Evolutionary conservation across 2,888 invertebrate species (phyloP), one percentile per base, ranked within the genome.

Genomic region (Dolichopus griseipennis): DNA sequence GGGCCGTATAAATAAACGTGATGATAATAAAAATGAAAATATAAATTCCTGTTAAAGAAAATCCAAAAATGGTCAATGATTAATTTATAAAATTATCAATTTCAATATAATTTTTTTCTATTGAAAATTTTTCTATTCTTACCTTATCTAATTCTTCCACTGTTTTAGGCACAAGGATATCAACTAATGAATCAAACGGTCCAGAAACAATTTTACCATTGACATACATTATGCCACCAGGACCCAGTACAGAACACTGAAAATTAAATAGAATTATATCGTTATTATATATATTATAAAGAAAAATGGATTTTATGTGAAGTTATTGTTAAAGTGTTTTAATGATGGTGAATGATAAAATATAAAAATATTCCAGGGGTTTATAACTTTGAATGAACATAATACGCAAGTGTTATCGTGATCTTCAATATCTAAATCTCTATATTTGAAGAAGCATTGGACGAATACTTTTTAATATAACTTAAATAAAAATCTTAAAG

Each of bases 21-120:
- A 81, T 70, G 81, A 81, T 74, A 81, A 74, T 76, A 81, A 75
- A 78, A 81, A 81, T 71, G 81, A 80, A 77, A 81, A 81, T 73
- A 79, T 74, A 74, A 79, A 81, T 75, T 81, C 81, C 81, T 81
- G 73, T 37, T 75, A 76, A 69, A 41, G 34, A 69, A 68, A 68
- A 66, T 69, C n/a, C 63, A 67, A 70, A 70, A 69, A 68, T 66
- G 69, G 70, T 70, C 69, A 69, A 68, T 66, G 69, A 69, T 70
- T 71, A 69, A 67, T 61, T 67, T 61, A 64, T 69, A 65, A 62
- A 64, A 66, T 62, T 69, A 68, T 63, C 63, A 9, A 66, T 27
- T 27, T 65, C 64, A 61, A 64, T 21, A 64, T 65, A 66, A 33
- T 18, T 21, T 67, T 66, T 43, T 65, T 27, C 5, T 27, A 27